Conservation (phyloP, 1,140 invertebrate species). For the Bathynomus jamesi region DNA sequence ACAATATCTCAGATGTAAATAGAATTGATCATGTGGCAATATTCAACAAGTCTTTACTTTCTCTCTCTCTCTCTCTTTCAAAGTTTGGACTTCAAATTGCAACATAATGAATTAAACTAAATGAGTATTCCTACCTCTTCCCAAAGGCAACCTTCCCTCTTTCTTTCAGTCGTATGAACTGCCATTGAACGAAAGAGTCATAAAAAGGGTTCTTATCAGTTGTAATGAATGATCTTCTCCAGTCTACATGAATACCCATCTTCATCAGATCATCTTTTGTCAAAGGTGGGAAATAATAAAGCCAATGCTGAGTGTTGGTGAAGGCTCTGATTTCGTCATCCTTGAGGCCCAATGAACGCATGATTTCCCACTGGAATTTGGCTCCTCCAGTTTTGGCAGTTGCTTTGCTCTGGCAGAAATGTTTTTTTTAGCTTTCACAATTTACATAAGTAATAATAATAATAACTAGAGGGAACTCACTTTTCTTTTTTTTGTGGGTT, state of each 20-base stretch:
- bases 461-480: slow-evolving; percentile 8
- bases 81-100: too few relatives aligned
- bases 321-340: slow-evolving; percentile 91
- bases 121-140: slow-evolving; percentile 77
- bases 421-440: neutral
- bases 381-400: slow-evolving; percentile 77
- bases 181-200: slow-evolving; percentile 97
- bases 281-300: slow-evolving; percentile 90
- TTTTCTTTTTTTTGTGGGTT: too few relatives aligned
- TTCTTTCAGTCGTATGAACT: slow-evolving; percentile 81
- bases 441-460: neutral
- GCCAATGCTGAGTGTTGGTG: slow-evolving; percentile 84
- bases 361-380: slow-evolving; percentile 99
- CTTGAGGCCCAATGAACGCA: slow-evolving; percentile 80
- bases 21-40: too few relatives aligned
- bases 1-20: too few relatives aligned
- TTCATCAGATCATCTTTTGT: slow-evolving; percentile 50
- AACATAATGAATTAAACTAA: too few relatives aligned
- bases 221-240: slow-evolving; percentile 93
- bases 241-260: slow-evolving; percentile 65
- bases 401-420: slow-evolving; percentile 71
- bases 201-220: slow-evolving; percentile 97
- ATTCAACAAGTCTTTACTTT: too few relatives aligned
- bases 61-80: too few relatives aligned
- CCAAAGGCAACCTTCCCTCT: slow-evolving; percentile 90